A percentile compares a stretch with the other conserved stretches of the same genome.
phyloP scores from a whole-genome alignment of 2,888 invertebrate genomes.

The Lycophotia porphyrea region DNA sequence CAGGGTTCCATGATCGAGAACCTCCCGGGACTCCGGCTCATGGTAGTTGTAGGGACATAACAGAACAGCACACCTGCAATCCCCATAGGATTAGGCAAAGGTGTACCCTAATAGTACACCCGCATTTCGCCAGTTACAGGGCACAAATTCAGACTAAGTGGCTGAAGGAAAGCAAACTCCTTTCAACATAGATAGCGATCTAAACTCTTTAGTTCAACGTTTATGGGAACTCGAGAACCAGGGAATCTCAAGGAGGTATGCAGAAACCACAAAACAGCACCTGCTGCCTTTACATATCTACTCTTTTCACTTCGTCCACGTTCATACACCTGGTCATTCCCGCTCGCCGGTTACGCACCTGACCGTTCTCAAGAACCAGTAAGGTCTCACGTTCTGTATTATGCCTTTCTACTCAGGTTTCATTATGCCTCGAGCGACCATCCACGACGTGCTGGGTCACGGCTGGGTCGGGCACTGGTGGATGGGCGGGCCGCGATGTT shows the following conservation, averaged over 20 bases:
- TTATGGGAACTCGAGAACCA: too few relatives aligned
- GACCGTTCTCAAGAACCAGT: not conserved
- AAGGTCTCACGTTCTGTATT: not conserved
- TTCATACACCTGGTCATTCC: not conserved
- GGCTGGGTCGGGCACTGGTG: slow-evolving; percentile 86
- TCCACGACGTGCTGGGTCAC: slow-evolving; percentile 72
- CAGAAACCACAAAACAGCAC: not conserved
- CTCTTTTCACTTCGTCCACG: not conserved
- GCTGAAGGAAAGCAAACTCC: too few relatives aligned
- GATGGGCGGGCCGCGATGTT: slow-evolving; percentile 83
- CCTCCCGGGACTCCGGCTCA: too few relatives aligned
- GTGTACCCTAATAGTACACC: too few relatives aligned
- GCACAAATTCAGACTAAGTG: too few relatives aligned
- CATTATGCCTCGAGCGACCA: slow-evolving; percentile 75
- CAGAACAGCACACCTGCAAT: too few relatives aligned
- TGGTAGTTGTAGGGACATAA: too few relatives aligned
- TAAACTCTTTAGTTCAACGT: too few relatives aligned
- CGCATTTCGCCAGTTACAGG: too few relatives aligned
- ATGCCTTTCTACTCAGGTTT: slow-evolving; percentile 73
- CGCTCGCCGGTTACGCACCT: not conserved
- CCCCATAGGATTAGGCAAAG: too few relatives aligned
- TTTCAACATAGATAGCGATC: too few relatives aligned
- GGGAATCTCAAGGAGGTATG: not conserved
- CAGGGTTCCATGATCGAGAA: too few relatives aligned
- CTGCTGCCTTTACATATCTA: not conserved